Evolutionary conservation across 2,113 vertebrate genomes (phyloP).

Genomic region (Rafetus swinhoei): DNA sequence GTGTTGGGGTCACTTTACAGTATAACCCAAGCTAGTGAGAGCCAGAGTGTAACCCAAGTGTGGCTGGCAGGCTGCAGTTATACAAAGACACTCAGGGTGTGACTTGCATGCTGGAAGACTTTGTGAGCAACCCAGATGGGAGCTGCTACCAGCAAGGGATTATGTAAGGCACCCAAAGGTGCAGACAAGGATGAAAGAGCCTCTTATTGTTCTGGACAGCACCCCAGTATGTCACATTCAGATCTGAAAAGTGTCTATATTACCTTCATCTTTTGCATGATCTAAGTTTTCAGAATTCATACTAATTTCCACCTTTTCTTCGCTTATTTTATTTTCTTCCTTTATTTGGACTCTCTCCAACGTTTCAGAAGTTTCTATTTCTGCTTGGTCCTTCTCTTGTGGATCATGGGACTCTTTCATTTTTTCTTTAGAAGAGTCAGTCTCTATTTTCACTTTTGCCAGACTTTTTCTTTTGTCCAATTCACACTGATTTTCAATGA

Average conservation of each 20-base stretch:
- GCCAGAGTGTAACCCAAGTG: background rate
- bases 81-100: background rate
- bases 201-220: background rate
- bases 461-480: constrained; percentile 80
- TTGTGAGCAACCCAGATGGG: background rate
- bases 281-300: constrained; percentile 17
- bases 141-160: background rate
- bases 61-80: background rate
- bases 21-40: background rate
- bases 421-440: constrained; percentile 60
- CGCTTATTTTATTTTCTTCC: constrained; percentile 19
- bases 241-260: background rate
- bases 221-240: background rate
- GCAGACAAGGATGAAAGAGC: background rate
- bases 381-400: constrained; percentile 66
- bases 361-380: constrained; percentile 63
- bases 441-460: constrained; percentile 75
- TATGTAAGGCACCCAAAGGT: background rate
- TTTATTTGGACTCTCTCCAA: constrained; percentile 71
- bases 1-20: background rate
- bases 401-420: constrained; percentile 63
- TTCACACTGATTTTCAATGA: constrained; percentile 73
- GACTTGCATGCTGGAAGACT: background rate
- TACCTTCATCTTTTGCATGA: constrained; percentile 68
- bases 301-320: constrained; percentile 63